Evolutionary conservation across 2,888 invertebrate genomes (phyloP).

Genomic region (Rhamnusium bicolor): DNA sequence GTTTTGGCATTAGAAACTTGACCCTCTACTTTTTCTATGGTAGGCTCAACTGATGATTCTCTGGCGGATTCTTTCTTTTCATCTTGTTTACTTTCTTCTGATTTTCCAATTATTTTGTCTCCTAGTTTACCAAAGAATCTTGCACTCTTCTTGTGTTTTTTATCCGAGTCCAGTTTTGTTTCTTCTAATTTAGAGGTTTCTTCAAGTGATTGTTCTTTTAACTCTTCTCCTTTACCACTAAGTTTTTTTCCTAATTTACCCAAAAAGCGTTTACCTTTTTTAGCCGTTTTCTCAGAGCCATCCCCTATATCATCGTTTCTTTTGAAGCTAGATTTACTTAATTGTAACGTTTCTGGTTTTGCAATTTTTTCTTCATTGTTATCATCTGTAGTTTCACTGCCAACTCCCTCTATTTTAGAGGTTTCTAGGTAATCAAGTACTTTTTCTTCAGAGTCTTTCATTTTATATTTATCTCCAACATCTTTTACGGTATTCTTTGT

Average conservation of each 20-base stretch:
- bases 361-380: neutral
- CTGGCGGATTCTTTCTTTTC: conserved; percentile 13
- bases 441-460: neutral
- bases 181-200: conserved; percentile 10
- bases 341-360: too few relatives aligned
- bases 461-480: neutral
- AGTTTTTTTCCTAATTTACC: conserved; percentile 26
- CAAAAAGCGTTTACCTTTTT: conserved; percentile 30
- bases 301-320: conserved; percentile 16
- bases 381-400: neutral
- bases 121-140: conserved; percentile 41
- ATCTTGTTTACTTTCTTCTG: conserved; percentile 40
- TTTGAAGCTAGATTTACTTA: neutral
- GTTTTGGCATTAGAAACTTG: conserved; percentile 7
- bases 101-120: conserved; percentile 41
- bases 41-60: neutral
- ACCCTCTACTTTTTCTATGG: conserved; percentile 24
- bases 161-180: neutral
- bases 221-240: conserved; percentile 16
- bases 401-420: neutral
- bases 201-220: conserved; percentile 21
- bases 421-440: neutral
- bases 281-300: conserved; percentile 15
- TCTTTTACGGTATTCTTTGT: neutral
- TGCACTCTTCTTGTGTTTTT: conserved; percentile 32